phyloP scores from a whole-genome alignment of 2,113 vertebrate genomes.

The Buteo buteo region DNA sequence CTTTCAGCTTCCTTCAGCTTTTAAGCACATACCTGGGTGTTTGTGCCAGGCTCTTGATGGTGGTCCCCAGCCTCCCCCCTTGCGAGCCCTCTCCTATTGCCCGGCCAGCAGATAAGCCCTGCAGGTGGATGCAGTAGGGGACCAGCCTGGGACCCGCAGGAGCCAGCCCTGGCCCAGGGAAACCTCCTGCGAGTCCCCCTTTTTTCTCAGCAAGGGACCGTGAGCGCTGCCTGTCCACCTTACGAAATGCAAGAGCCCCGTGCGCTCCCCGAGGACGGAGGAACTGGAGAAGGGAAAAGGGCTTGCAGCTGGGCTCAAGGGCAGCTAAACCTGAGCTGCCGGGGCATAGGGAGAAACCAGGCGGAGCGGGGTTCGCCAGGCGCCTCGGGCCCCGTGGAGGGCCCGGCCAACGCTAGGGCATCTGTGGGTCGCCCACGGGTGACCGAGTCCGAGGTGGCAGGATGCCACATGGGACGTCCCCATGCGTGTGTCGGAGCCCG shows the following conservation, averaged over 20 bases:
- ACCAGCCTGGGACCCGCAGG: not conserved
- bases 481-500: not conserved
- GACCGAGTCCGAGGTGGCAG: rapidly evolving
- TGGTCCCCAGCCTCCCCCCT: not conserved
- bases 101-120: not conserved
- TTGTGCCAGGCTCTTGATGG: not conserved
- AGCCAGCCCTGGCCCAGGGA: not conserved
- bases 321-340: not conserved
- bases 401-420: rapidly evolving
- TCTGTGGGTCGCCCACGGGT: not conserved
- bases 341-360: not conserved
- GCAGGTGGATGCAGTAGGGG: not conserved
- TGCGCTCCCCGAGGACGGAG: rapidly evolving
- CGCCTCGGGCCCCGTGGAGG: rapidly evolving
- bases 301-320: not conserved
- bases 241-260: not conserved
- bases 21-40: not conserved
- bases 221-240: not conserved
- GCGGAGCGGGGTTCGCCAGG: rapidly evolving
- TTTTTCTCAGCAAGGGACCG: not conserved
- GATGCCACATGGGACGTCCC: not conserved
- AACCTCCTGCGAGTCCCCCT: not conserved
- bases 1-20: slow-evolving; percentile 30
- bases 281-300: not conserved
- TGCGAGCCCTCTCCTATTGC: not conserved